These are phyloP conservation scores for Papilio glaucus DNA, from an alignment of 1,140 invertebrate genomes.

Conservation along the genomic window DNA sequence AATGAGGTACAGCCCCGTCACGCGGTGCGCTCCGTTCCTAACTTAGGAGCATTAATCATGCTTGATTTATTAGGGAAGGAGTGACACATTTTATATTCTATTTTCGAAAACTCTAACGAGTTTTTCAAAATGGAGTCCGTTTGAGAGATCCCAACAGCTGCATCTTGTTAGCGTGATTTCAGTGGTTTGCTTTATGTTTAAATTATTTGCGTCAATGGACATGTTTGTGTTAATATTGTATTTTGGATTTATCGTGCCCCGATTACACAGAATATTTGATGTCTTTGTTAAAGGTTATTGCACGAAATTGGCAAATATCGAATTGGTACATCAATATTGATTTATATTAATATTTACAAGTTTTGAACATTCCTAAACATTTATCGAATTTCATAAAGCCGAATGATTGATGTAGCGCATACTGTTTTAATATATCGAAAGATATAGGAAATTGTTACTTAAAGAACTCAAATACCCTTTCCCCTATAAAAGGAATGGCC, in stretches of 20 bases:
- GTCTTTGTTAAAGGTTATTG: slow-evolving; percentile 35
- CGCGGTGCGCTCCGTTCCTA: slow-evolving; percentile 70
- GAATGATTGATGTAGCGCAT: background rate
- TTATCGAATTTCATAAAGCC: background rate
- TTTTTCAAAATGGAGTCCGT: slow-evolving; percentile 79
- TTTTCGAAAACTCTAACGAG: slow-evolving; percentile 79
- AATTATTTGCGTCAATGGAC: slow-evolving; percentile 77
- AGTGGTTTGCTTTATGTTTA: slow-evolving; percentile 69
- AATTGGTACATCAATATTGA: slow-evolving; percentile 20
- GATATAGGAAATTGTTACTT: slow-evolving; percentile 12
- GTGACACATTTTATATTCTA: slow-evolving; percentile 83
- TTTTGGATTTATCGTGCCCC: slow-evolving; percentile 56
- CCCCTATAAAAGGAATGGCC: slow-evolving; percentile 64
- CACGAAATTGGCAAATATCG: background rate
- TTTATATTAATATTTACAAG: slow-evolving; percentile 11
- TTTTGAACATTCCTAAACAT: background rate
- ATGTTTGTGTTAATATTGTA: slow-evolving; percentile 48
- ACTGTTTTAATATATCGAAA: slow-evolving; percentile 7
- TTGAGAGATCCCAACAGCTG: slow-evolving; percentile 76
- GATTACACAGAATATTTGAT: slow-evolving; percentile 26
- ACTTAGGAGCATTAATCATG: slow-evolving; percentile 77
- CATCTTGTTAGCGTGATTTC: slow-evolving; percentile 78
- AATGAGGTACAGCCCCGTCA: slow-evolving; percentile 80
- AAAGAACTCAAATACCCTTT: slow-evolving; percentile 40
- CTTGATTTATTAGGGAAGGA: slow-evolving; percentile 80